A percentile compares a stretch with the other conserved stretches of the same genome.
Conservation (phyloP, 2,797 vertebrate species). For the Sebastes ruberrimus region DNA sequence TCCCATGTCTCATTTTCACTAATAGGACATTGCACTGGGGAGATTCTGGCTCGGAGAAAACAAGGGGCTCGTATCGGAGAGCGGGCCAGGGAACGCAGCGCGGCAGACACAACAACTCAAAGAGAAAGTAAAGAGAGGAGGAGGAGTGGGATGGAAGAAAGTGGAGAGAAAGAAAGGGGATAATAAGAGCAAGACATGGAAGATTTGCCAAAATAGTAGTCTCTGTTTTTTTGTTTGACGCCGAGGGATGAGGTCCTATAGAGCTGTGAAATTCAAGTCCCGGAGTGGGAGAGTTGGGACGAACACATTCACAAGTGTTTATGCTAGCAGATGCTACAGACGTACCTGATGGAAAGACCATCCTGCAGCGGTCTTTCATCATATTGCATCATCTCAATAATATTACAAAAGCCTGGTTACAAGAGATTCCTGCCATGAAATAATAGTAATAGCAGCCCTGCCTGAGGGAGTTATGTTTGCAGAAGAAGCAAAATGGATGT, state of each 20-base stretch:
- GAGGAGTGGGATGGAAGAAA: neutral
- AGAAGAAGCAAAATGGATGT: constrained; percentile 31
- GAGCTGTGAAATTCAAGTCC: constrained; percentile 68
- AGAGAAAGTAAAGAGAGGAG: constrained; percentile 10
- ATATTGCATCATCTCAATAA: constrained; percentile 71
- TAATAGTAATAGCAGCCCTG: constrained; percentile 52
- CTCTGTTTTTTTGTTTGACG: constrained; percentile 60
- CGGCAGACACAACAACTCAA: constrained; percentile 60
- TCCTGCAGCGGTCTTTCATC: constrained; percentile 62
- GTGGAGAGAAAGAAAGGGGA: constrained; percentile 13
- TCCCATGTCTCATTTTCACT: constrained; percentile 67
- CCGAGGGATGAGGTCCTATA: constrained; percentile 43
- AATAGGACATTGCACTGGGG: constrained; percentile 49
- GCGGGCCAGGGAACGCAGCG: constrained; percentile 20
- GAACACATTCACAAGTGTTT: constrained; percentile 31
- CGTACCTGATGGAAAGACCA: constrained; percentile 72
- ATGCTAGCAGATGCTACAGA: constrained; percentile 50
- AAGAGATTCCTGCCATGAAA: constrained; percentile 34
- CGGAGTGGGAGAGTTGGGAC: constrained; percentile 50
- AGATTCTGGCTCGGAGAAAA: constrained; percentile 31
- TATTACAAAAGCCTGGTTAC: constrained; percentile 55
- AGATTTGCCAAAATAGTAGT: constrained; percentile 49
- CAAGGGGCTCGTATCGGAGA: constrained; percentile 9
- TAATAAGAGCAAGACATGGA: constrained; percentile 10
- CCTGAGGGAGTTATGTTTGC: constrained; percentile 47